Evolutionary conservation across 2,113 vertebrate species (phyloP).

Genomic region (Burhinus oedicnemus): DNA sequence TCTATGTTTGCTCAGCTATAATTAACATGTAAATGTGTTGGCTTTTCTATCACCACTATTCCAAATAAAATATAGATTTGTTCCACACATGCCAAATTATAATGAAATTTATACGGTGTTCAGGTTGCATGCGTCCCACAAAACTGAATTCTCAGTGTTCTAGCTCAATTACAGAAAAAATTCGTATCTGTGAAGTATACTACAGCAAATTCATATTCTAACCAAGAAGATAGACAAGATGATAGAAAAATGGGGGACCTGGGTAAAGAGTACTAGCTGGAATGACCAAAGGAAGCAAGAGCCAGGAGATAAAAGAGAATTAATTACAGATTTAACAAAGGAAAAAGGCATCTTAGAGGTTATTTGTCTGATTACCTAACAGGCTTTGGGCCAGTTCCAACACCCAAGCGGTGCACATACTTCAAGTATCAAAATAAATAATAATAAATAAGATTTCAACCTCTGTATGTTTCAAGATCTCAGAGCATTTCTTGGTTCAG

Average conservation of each 20-base stretch:
- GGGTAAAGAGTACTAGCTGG: background rate
- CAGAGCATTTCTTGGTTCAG: background rate
- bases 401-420: background rate
- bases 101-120: background rate
- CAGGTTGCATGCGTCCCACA: background rate
- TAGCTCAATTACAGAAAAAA: background rate
- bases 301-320: background rate
- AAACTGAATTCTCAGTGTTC: background rate
- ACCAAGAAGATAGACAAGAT: background rate
- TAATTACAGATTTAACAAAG: background rate
- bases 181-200: accelerated
- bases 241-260: background rate
- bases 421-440: background rate
- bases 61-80: background rate
- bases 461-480: background rate
- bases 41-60: background rate
- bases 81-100: background rate
- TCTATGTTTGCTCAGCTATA: background rate
- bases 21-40: background rate
- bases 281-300: background rate
- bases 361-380: background rate
- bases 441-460: background rate
- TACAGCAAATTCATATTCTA: background rate
- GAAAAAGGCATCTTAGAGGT: background rate
- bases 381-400: background rate